Conservation (phyloP, 2,113 vertebrate species). For the Alectura lathami region DNA sequence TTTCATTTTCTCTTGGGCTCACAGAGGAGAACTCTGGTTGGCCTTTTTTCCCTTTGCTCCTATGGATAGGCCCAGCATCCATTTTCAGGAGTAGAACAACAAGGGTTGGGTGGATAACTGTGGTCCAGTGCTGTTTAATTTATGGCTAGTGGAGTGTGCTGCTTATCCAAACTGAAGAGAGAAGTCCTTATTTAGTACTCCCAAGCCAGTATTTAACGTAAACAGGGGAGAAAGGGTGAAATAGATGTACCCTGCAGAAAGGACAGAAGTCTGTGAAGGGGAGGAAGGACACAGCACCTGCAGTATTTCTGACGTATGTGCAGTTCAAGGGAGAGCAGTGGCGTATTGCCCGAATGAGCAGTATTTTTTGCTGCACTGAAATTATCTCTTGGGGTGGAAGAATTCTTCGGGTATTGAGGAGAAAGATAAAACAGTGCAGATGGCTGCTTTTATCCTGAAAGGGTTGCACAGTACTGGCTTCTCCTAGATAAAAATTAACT, state of each 20-base stretch:
- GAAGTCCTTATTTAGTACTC: background rate
- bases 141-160: background rate
- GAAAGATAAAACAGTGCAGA: conserved; percentile 28
- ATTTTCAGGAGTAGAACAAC: background rate
- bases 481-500: conserved; percentile 57
- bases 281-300: background rate
- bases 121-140: background rate
- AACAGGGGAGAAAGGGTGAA: background rate
- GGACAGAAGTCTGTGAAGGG: background rate
- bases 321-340: background rate
- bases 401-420: conserved; percentile 19
- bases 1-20: background rate
- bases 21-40: background rate
- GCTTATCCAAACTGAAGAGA: background rate
- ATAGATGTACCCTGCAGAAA: background rate
- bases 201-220: background rate
- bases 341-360: background rate
- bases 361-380: conserved; percentile 1
- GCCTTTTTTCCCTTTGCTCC: background rate
- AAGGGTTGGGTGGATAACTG: background rate
- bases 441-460: background rate
- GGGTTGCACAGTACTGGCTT: conserved; percentile 7
- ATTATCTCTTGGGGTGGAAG: background rate
- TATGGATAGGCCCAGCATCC: background rate
- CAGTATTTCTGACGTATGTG: background rate